These are phyloP conservation scores for pig (Sus scrofa) DNA, from an alignment of 2,113 vertebrate genomes.

Conservation along the genomic window DNA sequence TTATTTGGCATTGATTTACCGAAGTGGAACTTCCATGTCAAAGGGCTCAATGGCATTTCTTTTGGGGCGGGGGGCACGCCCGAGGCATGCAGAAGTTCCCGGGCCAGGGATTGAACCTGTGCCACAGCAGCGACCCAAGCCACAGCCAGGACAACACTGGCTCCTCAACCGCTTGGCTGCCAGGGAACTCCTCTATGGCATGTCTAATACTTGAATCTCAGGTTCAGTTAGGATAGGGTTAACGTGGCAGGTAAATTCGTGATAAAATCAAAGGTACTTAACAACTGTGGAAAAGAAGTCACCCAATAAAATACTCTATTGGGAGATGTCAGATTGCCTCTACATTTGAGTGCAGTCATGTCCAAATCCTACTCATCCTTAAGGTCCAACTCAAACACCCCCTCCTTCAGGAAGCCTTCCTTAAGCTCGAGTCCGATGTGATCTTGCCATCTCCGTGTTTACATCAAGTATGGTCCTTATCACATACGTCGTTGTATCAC, in stretches of 20 bases:
- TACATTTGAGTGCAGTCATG: conserved; percentile 8
- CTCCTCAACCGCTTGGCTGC: no score
- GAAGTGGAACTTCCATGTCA: neutral
- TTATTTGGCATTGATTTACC: neutral
- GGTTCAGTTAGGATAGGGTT: conserved; percentile 6
- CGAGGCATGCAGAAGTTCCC: no score
- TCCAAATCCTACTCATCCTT: neutral
- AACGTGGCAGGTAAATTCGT: conserved; percentile 9
- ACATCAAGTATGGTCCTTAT: neutral
- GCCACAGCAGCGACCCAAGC: no score
- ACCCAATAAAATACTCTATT: neutral
- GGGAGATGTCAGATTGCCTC: neutral
- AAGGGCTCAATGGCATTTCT: neutral
- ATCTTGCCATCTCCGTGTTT: neutral
- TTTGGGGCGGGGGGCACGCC: no score
- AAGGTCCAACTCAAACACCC: neutral
- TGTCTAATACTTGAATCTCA: conserved; percentile 30
- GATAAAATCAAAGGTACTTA: neutral
- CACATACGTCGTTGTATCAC: neutral
- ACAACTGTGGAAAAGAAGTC: conserved; percentile 37
- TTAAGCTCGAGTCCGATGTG: neutral
- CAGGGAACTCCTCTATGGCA: neutral
- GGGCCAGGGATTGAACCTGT: no score
- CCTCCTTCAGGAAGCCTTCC: neutral
- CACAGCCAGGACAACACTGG: no score